phyloP scores from a whole-genome alignment of 2,888 invertebrate species.

The Saturnia pavonia region DNA sequence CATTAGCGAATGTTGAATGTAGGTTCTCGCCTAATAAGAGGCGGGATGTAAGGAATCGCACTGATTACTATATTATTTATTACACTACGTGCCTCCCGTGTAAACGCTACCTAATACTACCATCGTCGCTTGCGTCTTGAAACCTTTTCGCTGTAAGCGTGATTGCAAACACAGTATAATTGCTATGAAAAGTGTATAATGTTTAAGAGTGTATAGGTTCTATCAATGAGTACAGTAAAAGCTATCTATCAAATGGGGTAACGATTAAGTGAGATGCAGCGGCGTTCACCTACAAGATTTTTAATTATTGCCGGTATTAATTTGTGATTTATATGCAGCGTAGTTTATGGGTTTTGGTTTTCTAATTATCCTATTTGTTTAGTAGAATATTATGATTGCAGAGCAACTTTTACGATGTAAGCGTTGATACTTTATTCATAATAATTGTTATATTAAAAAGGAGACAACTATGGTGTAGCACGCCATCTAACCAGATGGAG shows the following conservation, averaged over 20 bases:
- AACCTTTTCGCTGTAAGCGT: conserved; percentile 53
- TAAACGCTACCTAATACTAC: conserved; percentile 79
- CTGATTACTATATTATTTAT: conserved; percentile 82
- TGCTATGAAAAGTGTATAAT: conserved; percentile 13
- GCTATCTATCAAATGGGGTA: conserved; percentile 72
- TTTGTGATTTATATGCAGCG: conserved; percentile 61
- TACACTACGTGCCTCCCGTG: conserved; percentile 79
- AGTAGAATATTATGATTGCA: background rate
- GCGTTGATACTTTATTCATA: background rate
- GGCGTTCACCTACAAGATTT: conserved; percentile 67
- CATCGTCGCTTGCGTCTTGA: conserved; percentile 60
- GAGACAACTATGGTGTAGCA: no score
- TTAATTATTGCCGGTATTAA: conserved; percentile 73
- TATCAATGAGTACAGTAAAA: conserved; percentile 43
- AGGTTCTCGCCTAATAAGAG: conserved; percentile 79
- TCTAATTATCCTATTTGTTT: conserved; percentile 1
- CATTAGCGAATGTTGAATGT: conserved; percentile 80
- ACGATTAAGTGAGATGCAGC: conserved; percentile 72
- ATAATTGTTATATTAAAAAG: background rate
- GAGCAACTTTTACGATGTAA: background rate
- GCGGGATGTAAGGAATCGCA: conserved; percentile 80
- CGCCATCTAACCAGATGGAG: no score
- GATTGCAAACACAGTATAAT: conserved; percentile 16
- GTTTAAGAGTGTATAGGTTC: conserved; percentile 54
- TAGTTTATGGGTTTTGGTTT: conserved; percentile 46